A percentile compares a stretch with the other conserved stretches of the same genome.
These are phyloP conservation scores for Phengaris alcon DNA, from an alignment of 2,888 invertebrate genomes.

Conservation along the genomic window DNA sequence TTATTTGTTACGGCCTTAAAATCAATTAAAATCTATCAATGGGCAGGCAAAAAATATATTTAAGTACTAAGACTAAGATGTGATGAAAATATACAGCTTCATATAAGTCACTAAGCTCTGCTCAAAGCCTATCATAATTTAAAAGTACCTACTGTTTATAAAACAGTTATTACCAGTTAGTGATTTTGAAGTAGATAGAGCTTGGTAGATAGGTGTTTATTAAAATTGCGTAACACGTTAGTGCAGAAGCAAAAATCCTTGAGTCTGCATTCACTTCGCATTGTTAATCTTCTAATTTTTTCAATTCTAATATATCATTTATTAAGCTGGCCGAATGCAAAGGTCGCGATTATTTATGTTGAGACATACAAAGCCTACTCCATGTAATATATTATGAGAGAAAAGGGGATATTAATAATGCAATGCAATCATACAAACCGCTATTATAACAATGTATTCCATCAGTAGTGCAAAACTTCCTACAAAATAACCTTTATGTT, in stretches of 20 bases:
- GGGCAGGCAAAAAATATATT: too few species aligned
- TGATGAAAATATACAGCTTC: too few species aligned
- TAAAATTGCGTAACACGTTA: constrained; percentile 7
- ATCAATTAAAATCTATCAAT: too few species aligned
- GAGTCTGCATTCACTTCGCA: constrained; percentile 13
- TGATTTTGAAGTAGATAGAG: neutral
- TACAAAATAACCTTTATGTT: too few species aligned
- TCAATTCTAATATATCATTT: constrained; percentile 19
- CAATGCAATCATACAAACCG: too few species aligned
- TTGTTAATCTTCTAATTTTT: neutral
- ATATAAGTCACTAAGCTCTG: too few species aligned
- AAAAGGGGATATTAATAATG: neutral
- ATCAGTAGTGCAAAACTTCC: too few species aligned
- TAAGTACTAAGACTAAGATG: too few species aligned
- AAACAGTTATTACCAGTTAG: neutral
- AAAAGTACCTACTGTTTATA: neutral
- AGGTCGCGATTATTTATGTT: constrained; percentile 23
- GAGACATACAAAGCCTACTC: constrained; percentile 21
- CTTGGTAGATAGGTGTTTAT: neutral
- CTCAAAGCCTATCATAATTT: too few species aligned
- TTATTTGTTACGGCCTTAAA: neutral
- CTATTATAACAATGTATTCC: too few species aligned
- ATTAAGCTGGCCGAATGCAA: neutral
- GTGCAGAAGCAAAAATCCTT: constrained; percentile 10
- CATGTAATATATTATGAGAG: neutral